Percentiles rank a stretch among this genome's conserved stretches.
Evolutionary conservation across 2,888 invertebrate genomes (phyloP).

Genomic region (Frankliniella fusca): DNA sequence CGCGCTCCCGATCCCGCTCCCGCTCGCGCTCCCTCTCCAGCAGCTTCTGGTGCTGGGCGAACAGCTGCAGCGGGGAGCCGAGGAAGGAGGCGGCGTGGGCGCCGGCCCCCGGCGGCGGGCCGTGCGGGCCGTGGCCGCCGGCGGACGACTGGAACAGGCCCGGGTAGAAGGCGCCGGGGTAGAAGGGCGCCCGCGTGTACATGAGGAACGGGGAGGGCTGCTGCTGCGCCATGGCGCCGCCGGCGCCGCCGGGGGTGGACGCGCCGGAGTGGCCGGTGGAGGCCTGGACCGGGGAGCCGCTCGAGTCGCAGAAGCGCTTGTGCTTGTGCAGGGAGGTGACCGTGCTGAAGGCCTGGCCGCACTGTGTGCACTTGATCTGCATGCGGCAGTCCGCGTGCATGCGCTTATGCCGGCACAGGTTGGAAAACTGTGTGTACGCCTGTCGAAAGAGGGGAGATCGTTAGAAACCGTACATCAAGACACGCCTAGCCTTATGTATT

Average conservation of each 20-base stretch:
- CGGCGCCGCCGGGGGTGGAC: conserved; percentile 36
- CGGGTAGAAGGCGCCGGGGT: conserved; percentile 8
- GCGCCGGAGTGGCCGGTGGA: background rate
- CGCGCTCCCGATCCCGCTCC: conserved; percentile 36
- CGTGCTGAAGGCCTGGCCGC: conserved; percentile 87
- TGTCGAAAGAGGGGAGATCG: conserved; percentile 43
- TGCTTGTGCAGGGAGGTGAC: conserved; percentile 91
- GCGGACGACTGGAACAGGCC: conserved; percentile 14
- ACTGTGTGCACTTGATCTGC: conserved; percentile 91
- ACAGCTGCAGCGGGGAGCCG: conserved; percentile 62
- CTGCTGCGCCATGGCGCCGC: conserved; percentile 42
- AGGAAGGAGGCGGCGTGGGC: conserved; percentile 53
- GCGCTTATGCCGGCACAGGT: conserved; percentile 97
- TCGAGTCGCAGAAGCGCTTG: conserved; percentile 91
- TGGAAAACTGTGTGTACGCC: conserved; percentile 99
- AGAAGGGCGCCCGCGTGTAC: conserved; percentile 50
- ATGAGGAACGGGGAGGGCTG: conserved; percentile 57
- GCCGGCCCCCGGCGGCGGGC: conserved; percentile 42
- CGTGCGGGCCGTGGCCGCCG: conserved; percentile 1
- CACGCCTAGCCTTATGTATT: too few species aligned
- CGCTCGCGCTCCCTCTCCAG: conserved; percentile 38
- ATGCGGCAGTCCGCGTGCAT: conserved; percentile 96
- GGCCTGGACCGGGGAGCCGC: conserved; percentile 46
- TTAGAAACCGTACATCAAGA: background rate
- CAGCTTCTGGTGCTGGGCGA: conserved; percentile 53